Evolutionary conservation across 2,797 vertebrate genomes (phyloP).

Genomic region (Oryzias sinensis): DNA sequence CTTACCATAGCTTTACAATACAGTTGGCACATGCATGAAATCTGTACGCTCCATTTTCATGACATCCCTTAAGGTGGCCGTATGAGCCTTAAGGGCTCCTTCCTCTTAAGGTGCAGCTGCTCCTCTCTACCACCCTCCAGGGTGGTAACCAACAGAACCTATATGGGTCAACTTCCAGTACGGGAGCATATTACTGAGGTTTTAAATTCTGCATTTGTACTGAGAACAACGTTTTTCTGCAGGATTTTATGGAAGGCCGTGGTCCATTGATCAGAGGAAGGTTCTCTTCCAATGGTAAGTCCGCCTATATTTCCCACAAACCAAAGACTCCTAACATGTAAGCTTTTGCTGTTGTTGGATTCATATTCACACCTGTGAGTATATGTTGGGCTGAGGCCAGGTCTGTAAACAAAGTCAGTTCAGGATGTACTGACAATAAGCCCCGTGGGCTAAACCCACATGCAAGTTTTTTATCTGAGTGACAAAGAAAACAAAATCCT

Average conservation of each 20-base stretch:
- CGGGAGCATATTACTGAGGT: too few relatives aligned
- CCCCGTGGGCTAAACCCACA: slow-evolving; percentile 32
- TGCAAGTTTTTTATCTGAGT: slow-evolving; percentile 12
- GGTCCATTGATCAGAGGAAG: slow-evolving; percentile 88
- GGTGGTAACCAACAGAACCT: too few relatives aligned
- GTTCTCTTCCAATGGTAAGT: slow-evolving; percentile 87
- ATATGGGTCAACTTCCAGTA: too few relatives aligned
- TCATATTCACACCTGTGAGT: not conserved
- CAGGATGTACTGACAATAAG: slow-evolving; percentile 23
- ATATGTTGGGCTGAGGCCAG: not conserved
- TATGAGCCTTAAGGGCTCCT: too few relatives aligned
- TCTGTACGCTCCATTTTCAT: too few relatives aligned
- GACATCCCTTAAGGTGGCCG: too few relatives aligned
- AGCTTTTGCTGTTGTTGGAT: too few relatives aligned
- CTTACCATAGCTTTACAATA: too few relatives aligned
- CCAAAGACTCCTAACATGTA: not conserved
- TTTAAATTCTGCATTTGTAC: not conserved
- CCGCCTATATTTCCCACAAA: not conserved
- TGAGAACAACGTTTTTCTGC: not conserved
- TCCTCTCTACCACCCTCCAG: too few relatives aligned
- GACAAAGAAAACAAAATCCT: slow-evolving; percentile 35
- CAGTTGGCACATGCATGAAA: too few relatives aligned
- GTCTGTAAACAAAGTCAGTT: not conserved
- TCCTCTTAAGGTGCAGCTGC: too few relatives aligned
- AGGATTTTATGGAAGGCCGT: slow-evolving; percentile 89